Conservation (phyloP, 2,888 invertebrate species). For the Helicoverpa assulta region DNA sequence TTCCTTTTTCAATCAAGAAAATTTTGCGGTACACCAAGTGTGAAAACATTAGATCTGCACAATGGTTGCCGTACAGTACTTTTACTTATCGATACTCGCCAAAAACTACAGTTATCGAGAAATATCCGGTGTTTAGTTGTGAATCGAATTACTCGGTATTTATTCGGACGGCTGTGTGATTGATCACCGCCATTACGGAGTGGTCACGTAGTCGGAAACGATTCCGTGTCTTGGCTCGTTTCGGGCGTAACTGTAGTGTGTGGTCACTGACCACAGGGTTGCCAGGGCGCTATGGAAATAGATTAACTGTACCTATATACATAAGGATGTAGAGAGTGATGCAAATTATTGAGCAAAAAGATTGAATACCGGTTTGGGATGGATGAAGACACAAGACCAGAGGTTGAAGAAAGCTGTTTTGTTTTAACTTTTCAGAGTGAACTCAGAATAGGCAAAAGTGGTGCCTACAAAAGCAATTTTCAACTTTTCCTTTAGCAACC, state of each 20-base stretch:
- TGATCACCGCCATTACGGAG: constrained; percentile 56
- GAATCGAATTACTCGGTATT: constrained; percentile 56
- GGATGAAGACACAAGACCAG: neutral
- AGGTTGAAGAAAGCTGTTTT: no score
- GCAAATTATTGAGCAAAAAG: no score
- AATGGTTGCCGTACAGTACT: constrained; percentile 25
- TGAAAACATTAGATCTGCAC: constrained; percentile 19
- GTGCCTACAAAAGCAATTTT: no score
- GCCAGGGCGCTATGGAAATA: constrained; percentile 39
- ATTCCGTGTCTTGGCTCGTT: constrained; percentile 59
- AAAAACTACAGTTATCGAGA: constrained; percentile 55
- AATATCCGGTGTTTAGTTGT: constrained; percentile 51
- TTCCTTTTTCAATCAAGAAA: constrained; percentile 39
- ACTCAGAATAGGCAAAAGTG: no score
- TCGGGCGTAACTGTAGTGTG: constrained; percentile 59
- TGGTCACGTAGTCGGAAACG: constrained; percentile 60
- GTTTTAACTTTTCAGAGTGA: no score
- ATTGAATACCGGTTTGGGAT: no score
- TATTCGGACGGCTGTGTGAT: constrained; percentile 56
- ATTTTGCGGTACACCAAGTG: constrained; percentile 23
- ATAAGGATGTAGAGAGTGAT: constrained; percentile 1
- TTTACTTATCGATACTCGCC: constrained; percentile 14
- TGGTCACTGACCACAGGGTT: constrained; percentile 64
- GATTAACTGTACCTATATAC: constrained; percentile 7
- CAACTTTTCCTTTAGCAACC: no score